These are phyloP conservation scores for Agelaius tricolor DNA, from an alignment of 2,113 vertebrate species.

Conservation along the genomic window DNA sequence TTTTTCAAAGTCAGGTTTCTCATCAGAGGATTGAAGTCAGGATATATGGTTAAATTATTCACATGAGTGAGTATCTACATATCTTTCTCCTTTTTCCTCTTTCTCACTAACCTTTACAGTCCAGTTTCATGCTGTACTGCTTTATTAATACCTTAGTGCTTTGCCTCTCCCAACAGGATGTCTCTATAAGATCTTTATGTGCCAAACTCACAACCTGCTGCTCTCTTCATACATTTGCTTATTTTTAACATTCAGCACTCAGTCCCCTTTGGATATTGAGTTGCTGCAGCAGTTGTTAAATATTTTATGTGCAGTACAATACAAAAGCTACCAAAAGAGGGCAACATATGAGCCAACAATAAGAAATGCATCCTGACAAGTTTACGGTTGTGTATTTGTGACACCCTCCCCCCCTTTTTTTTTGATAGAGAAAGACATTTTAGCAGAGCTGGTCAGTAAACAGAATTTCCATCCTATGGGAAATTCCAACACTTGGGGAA, in stretches of 20 bases:
- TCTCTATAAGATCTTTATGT: neutral
- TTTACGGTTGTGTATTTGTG: neutral
- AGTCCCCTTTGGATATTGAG: neutral
- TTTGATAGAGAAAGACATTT: neutral
- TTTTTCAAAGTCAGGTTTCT: neutral
- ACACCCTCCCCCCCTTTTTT: neutral
- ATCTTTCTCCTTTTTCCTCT: neutral
- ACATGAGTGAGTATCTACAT: neutral
- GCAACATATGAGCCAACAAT: conserved; percentile 69
- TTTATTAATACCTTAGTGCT: neutral
- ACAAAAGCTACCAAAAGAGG: conserved; percentile 70
- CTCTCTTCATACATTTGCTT: neutral
- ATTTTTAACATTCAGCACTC: neutral
- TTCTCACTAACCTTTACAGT: neutral
- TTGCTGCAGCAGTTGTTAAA: conserved; percentile 26
- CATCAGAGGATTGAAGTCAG: neutral
- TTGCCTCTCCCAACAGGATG: neutral
- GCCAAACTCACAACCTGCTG: neutral
- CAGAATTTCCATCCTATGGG: conserved; percentile 7
- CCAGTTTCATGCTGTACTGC: neutral
- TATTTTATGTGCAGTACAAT: conserved; percentile 53
- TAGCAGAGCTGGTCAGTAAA: neutral
- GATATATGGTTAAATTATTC: neutral
- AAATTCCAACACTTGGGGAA: neutral
- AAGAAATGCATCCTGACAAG: conserved; percentile 50